These are phyloP conservation scores for Bos taurus DNA, from an alignment of 2,113 vertebrate genomes.

Conservation along the genomic window ARS-UCD2.0 NC_037332.1:88736001-88736500, in stretches of 20 bases:
- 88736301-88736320: background rate
- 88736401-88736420: background rate
- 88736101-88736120: constrained; percentile 55
- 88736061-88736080: background rate
- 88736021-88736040: background rate
- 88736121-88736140: constrained; percentile 58
- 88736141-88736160: constrained; percentile 64
- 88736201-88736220: constrained; percentile 90
- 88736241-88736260: background rate
- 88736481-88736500: background rate
- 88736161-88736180: constrained; percentile 83
- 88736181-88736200: constrained; percentile 88
- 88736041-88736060: background rate
- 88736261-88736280: background rate
- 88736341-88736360: background rate
- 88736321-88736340: background rate
- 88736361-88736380: background rate
- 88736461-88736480: background rate
- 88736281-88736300: background rate
- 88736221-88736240: constrained; percentile 85
- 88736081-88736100: constrained; percentile 70
- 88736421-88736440: background rate
- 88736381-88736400: background rate
- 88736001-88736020: background rate
- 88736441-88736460: background rate